Percentiles rank a stretch among this genome's conserved stretches.
These are phyloP conservation scores for Homalodisca vitripennis DNA, from an alignment of 1,140 invertebrate genomes.

Conservation along the genomic window DNA sequence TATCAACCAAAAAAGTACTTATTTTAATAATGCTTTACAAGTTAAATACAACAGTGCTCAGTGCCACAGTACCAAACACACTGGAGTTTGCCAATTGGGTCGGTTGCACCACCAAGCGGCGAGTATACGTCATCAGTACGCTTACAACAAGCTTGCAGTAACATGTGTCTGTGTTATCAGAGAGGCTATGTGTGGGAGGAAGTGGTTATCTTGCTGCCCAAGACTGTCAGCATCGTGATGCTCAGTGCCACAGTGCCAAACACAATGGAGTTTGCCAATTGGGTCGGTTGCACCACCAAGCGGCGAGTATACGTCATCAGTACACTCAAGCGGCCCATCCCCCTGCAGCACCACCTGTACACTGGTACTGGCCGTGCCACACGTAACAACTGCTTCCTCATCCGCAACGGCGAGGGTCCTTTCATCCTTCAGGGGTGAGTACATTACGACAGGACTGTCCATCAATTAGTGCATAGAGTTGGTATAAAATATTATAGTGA, in stretches of 20 bases:
- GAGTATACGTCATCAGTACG: no score
- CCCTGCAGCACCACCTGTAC: constrained; percentile 92
- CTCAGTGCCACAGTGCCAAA: constrained; percentile 98
- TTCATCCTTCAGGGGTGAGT: constrained; percentile 69
- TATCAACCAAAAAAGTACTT: no score
- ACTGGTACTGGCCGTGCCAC: constrained; percentile 80
- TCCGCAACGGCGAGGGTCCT: constrained; percentile 75
- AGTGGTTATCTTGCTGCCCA: constrained; percentile 89
- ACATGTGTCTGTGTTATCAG: constrained; percentile 46
- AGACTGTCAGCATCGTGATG: constrained; percentile 95
- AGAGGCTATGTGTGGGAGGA: constrained; percentile 99
- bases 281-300: constrained; percentile 93
- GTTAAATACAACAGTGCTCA: constrained; percentile 96
- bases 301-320: constrained; percentile 94
- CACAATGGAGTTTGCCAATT: constrained; percentile 93
- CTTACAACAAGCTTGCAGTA: no score
- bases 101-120: no score
- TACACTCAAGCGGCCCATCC: constrained; percentile 91
- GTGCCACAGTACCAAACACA: no score
- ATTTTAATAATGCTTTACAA: constrained; percentile 90
- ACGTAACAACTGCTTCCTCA: constrained; percentile 74
- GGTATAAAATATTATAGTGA: no score
- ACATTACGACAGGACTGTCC: neutral
- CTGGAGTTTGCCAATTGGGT: no score
- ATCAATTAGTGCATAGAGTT: neutral